Evolutionary conservation across 1,140 invertebrate genomes (phyloP), one percentile per base, ranked within the genome.

Genomic region (Nixonia krombeini): DNA sequence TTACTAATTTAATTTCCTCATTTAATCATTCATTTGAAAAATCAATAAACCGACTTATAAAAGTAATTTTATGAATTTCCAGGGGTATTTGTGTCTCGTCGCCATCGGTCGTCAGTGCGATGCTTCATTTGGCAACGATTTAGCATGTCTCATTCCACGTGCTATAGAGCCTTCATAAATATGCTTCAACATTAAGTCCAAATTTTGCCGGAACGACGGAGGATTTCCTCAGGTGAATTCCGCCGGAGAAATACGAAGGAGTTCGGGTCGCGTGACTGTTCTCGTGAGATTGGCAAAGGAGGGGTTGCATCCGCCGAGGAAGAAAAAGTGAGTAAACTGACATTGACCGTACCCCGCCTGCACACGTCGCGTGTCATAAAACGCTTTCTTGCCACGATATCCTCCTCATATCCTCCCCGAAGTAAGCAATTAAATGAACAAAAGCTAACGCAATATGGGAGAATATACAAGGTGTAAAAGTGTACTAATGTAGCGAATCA

Each of bases 351-450:
- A 8, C 17, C 17, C 15, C 37, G 37, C 37, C 37, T 40, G 15
- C 37, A 18, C 37, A 17, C 53, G 61, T 52, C 72, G 70, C 72
- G 70, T 72, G 72, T 73, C 56, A 51, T 53, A 59, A 49, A 71
- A 61, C 41, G 46, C 55, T 72, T 55, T 72, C 72, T 73, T 65
- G 70, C 66, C 72, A 70, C 67, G 67, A 70, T 56, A 73, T 70
- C 70, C 70, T 74, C 70, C 70, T 70, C 72, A 74, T 70, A 37
- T 37, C 33, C 13, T 37, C 12, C 33, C 4, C 59, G 72, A 49
- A 73, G 72, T 70, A 70, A 73, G 72, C 61, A 73, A 73, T 72
- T 73, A 73, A 63, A 45, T 57, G 55, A 72, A 69, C 31, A 70
- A 72, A 70, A 47, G 2, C 2, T 1, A 37, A 37, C 33, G 7